A percentile compares a stretch with the other conserved stretches of the same genome.
phyloP scores from a whole-genome alignment of 2,888 invertebrate genomes.

The Penaeus monodon region DNA sequence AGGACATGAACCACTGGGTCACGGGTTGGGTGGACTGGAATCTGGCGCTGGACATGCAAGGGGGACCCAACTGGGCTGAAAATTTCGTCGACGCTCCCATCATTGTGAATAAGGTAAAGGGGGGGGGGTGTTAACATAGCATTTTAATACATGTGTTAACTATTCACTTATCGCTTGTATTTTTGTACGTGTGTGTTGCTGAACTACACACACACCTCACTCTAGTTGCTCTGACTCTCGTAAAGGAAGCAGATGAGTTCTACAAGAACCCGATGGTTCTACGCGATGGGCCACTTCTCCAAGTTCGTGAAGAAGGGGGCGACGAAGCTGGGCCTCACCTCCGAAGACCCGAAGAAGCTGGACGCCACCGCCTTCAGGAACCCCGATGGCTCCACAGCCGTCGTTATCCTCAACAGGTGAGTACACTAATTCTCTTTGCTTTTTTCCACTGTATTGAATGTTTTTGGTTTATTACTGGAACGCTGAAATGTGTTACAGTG shows the following conservation, averaged over 20 bases:
- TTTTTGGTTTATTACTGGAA: too few species aligned
- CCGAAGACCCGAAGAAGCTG: not conserved
- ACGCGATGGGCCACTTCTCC: slow-evolving; percentile 73
- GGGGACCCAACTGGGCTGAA: slow-evolving; percentile 73
- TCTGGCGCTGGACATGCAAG: slow-evolving; percentile 71
- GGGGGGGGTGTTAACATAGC: slow-evolving; percentile 17
- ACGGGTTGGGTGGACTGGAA: slow-evolving; percentile 75
- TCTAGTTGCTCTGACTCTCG: not conserved
- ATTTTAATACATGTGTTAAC: not conserved
- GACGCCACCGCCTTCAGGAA: slow-evolving; percentile 36
- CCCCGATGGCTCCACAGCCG: slow-evolving; percentile 21
- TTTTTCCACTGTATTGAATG: too few species aligned
- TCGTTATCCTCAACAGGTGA: slow-evolving; percentile 56
- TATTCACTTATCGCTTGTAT: not conserved
- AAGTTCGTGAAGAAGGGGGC: slow-evolving; percentile 67
- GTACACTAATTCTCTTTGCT: too few species aligned
- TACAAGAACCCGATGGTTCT: slow-evolving; percentile 75
- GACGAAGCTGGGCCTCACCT: slow-evolving; percentile 22
- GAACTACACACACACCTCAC: not conserved
- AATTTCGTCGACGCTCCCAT: slow-evolving; percentile 74
- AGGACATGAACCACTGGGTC: slow-evolving; percentile 73
- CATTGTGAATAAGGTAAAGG: slow-evolving; percentile 69
- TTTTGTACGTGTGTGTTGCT: not conserved
- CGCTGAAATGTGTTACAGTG: too few species aligned
- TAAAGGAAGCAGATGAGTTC: slow-evolving; percentile 68